These are phyloP conservation scores for Ceratina australensis DNA, from an alignment of 1,140 invertebrate species.

Conservation along the genomic window DNA sequence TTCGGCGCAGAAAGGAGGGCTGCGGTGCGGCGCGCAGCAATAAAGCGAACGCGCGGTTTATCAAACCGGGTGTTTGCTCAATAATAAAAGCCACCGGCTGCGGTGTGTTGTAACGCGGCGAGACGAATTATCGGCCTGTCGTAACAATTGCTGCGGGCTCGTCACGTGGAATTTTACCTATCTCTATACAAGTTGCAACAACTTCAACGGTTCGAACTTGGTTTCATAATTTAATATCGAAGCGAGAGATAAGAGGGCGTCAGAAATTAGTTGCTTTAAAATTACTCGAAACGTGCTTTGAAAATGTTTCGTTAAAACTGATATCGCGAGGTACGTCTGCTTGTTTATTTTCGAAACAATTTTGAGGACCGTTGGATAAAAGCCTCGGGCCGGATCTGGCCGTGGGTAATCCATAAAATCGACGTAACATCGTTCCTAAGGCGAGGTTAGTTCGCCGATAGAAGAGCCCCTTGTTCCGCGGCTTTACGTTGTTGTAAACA, in stretches of 20 bases:
- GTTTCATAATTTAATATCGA: no score
- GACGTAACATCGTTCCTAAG: conserved; percentile 29
- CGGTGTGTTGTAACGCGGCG: conserved; percentile 46
- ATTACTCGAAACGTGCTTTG: no score
- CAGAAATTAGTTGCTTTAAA: no score
- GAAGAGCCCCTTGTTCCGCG: conserved; percentile 22
- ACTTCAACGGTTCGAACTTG: no score
- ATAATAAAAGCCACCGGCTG: conserved; percentile 54
- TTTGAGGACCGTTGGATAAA: conserved; percentile 2
- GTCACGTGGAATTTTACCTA: conserved; percentile 51
- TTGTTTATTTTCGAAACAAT: no score
- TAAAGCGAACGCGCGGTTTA: conserved; percentile 34
- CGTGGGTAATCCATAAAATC: conserved; percentile 39
- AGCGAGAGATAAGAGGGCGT: no score
- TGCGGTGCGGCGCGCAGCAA: conserved; percentile 1
- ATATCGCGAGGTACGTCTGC: no score
- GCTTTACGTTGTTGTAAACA: conserved; percentile 53
- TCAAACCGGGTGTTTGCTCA: conserved; percentile 45
- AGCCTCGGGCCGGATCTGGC: not conserved
- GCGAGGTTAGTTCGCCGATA: conserved; percentile 35
- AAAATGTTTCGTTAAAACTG: no score
- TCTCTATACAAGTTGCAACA: conserved; percentile 4
- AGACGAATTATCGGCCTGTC: conserved; percentile 58
- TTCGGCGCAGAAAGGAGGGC: not conserved
- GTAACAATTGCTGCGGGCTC: conserved; percentile 52